These are phyloP conservation scores for Datnioides undecimradiatus DNA, from an alignment of 2,113 vertebrate genomes.

Conservation along the genomic window DNA sequence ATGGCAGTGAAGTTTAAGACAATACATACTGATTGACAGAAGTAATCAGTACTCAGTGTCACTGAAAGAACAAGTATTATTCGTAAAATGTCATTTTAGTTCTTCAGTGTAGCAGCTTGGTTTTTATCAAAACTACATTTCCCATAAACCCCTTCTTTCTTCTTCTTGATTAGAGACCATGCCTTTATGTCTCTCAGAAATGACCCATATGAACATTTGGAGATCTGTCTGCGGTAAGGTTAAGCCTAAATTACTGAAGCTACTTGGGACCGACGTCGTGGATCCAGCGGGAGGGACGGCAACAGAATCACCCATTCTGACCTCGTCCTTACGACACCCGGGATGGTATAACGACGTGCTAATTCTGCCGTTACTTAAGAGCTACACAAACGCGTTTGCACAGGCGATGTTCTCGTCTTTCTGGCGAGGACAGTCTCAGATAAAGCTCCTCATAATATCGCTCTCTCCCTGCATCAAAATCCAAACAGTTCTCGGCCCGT, in stretches of 20 bases:
- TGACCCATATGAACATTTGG: neutral
- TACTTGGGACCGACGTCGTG: neutral
- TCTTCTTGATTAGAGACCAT: too few species aligned
- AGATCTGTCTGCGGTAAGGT: neutral
- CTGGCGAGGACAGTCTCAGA: neutral
- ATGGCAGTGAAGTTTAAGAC: neutral
- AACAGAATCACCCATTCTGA: neutral
- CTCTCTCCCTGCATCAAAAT: constrained; percentile 20
- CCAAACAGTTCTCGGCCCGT: constrained; percentile 24
- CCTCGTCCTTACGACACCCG: neutral
- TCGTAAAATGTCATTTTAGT: too few species aligned
- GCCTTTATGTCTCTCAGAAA: too few species aligned
- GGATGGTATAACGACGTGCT: neutral
- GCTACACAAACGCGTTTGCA: neutral
- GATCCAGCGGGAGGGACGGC: neutral
- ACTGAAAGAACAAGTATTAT: too few species aligned
- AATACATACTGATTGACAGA: neutral
- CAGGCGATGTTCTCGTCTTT: neutral
- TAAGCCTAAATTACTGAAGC: too few species aligned
- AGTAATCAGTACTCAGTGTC: too few species aligned
- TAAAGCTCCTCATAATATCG: constrained; percentile 52
- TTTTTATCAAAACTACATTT: too few species aligned
- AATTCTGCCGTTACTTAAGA: neutral
- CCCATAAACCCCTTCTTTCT: too few species aligned
- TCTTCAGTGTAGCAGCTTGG: too few species aligned